Percentiles rank a stretch among this genome's conserved stretches.
These are phyloP conservation scores for Vulpes lagopus DNA, from an alignment of 2,113 vertebrate species.

Conservation along the genomic window DNA sequence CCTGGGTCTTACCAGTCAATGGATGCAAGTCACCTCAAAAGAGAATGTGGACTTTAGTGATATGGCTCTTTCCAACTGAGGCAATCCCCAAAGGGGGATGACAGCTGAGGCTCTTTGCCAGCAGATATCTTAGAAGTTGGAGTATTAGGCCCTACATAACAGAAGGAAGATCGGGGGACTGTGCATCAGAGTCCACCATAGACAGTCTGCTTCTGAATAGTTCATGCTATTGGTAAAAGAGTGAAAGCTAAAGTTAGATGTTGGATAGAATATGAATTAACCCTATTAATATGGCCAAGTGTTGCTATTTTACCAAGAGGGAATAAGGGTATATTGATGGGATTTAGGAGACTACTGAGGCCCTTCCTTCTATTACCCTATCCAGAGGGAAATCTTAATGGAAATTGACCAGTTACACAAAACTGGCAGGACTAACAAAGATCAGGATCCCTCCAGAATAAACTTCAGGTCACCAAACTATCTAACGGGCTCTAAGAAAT, in stretches of 20 bases:
- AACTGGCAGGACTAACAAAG: not conserved
- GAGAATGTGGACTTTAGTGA: not conserved
- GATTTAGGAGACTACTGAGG: not conserved
- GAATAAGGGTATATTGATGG: not conserved
- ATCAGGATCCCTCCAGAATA: not conserved
- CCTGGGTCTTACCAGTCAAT: not conserved
- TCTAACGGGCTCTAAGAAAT: not conserved
- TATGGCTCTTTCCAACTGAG: not conserved
- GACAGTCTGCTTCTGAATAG: not conserved
- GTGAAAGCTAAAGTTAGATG: not conserved
- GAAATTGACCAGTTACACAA: not conserved
- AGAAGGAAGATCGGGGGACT: not conserved
- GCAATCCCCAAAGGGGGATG: not conserved
- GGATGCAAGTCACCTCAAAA: not conserved
- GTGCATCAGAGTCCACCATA: not conserved
- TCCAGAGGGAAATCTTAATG: not conserved
- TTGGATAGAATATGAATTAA: not conserved
- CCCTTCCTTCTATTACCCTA: not conserved
- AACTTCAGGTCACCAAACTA: not conserved
- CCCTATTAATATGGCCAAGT: not conserved
- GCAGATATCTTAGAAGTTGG: not conserved
- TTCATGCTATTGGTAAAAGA: not conserved
- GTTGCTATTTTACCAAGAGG: not conserved
- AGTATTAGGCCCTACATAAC: not conserved
- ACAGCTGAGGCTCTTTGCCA: not conserved